Evolutionary conservation across 1,140 invertebrate species (phyloP).

Genomic region (Hetaerina americana): DNA sequence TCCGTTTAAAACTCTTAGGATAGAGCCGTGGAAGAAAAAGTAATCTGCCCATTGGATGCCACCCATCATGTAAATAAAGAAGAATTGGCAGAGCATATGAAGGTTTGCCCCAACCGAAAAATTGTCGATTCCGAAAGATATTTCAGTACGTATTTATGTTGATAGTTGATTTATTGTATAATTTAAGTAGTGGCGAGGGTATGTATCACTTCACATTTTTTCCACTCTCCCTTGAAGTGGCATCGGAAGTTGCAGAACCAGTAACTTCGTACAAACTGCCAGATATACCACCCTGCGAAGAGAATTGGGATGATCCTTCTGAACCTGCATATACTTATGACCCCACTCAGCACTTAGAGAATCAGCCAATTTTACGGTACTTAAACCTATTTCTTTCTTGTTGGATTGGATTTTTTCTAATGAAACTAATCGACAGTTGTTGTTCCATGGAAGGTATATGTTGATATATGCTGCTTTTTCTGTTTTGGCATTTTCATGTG

Average conservation of each 20-base stretch:
- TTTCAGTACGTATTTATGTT: background rate
- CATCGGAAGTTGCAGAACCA: background rate
- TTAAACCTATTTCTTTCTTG: background rate
- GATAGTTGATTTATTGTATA: background rate
- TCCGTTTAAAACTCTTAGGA: too few species aligned
- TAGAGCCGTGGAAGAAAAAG: background rate
- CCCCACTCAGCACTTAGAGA: background rate
- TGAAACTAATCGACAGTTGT: too few species aligned
- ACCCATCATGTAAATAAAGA: background rate
- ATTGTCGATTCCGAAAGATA: background rate
- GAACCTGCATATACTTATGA: background rate
- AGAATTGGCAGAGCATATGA: background rate
- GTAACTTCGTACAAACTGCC: background rate
- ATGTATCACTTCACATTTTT: background rate
- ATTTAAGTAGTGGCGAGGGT: background rate
- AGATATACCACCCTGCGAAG: background rate
- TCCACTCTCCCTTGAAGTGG: background rate
- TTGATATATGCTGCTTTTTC: too few species aligned
- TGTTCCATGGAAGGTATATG: too few species aligned
- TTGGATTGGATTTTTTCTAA: background rate
- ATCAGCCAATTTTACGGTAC: background rate
- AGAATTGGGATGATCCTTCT: background rate
- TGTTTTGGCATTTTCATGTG: too few species aligned
- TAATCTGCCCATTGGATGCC: background rate
- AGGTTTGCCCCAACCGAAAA: background rate